Percentiles rank a stretch among this genome's conserved stretches.
phyloP scores from a whole-genome alignment of 1,140 invertebrate species.

The Drosophila pseudoobscura region DNA sequence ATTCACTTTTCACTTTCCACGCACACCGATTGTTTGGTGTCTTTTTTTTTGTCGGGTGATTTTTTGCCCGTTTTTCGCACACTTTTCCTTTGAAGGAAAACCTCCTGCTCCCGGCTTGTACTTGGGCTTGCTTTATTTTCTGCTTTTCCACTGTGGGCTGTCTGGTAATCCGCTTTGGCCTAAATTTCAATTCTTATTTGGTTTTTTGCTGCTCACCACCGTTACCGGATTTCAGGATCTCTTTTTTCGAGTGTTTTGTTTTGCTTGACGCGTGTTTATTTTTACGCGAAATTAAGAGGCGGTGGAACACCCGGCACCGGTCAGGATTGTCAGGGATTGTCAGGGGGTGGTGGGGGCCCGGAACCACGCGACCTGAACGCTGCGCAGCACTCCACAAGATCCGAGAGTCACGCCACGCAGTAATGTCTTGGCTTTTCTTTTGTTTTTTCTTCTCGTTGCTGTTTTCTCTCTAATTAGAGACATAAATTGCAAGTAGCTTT shows the following conservation, averaged over 20 bases:
- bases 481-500: conserved; percentile 40
- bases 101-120: conserved; percentile 8
- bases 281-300: conserved; percentile 11
- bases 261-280: conserved; percentile 38
- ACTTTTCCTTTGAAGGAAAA: conserved; percentile 34
- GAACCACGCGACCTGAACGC: conserved; percentile 37
- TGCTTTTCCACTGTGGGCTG: conserved; percentile 43
- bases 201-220: conserved; percentile 36
- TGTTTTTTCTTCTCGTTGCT: neutral
- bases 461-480: conserved; percentile 27
- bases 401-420: conserved; percentile 49
- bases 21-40: conserved; percentile 25
- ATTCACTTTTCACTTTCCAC: conserved; percentile 57
- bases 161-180: conserved; percentile 74
- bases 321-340: neutral
- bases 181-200: conserved; percentile 73
- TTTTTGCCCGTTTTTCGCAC: conserved; percentile 40
- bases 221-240: conserved; percentile 21
- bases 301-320: conserved; percentile 15
- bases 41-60: neutral
- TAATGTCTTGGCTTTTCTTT: conserved; percentile 21
- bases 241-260: conserved; percentile 44
- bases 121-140: conserved; percentile 20
- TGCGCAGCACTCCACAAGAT: conserved; percentile 33
- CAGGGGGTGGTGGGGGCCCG: conserved; percentile 9